Evolutionary conservation across 2,797 vertebrate species (phyloP).

Genomic region (Neopelma chrysocephalum): DNA sequence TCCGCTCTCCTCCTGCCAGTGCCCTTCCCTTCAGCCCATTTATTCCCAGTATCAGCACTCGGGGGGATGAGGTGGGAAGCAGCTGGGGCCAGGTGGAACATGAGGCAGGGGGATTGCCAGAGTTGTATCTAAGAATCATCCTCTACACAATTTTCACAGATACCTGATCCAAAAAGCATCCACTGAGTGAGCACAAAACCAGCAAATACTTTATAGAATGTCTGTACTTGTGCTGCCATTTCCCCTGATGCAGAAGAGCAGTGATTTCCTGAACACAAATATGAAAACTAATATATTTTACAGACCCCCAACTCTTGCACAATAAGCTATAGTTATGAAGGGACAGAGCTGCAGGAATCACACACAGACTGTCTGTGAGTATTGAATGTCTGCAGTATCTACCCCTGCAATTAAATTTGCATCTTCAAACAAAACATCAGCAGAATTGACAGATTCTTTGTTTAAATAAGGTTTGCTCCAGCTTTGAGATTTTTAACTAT

Average conservation of each 20-base stretch:
- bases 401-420: background rate
- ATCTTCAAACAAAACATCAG: conserved; percentile 10
- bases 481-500: background rate
- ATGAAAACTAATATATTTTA: background rate
- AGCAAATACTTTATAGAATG: background rate
- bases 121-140: background rate
- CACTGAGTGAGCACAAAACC: background rate
- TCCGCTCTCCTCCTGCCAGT: background rate
- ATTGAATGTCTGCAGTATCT: background rate
- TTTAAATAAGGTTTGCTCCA: conserved; percentile 7
- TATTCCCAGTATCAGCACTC: background rate
- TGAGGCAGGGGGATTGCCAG: background rate
- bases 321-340: background rate
- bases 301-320: background rate
- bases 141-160: background rate
- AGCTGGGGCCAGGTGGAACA: background rate
- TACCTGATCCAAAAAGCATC: background rate
- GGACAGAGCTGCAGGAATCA: background rate
- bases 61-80: rapidly evolving
- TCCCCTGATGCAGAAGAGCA: background rate
- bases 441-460: background rate
- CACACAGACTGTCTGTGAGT: background rate
- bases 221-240: background rate
- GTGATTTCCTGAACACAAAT: background rate
- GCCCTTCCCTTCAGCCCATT: background rate